Evolutionary conservation across 2,888 invertebrate species (phyloP).

Genomic region (Heliconius aoede): DNA sequence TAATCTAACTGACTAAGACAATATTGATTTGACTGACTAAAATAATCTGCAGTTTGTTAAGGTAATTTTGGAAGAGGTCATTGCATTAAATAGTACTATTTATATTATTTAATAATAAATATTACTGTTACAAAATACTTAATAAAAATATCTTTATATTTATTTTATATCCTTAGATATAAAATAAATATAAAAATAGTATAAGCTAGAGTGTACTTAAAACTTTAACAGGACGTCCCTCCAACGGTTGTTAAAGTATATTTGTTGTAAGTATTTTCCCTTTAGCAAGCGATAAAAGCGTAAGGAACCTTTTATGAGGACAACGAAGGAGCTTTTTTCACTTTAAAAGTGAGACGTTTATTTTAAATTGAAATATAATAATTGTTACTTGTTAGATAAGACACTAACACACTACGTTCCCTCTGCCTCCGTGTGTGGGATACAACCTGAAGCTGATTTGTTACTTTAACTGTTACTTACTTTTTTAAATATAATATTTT

Average conservation of each 20-base stretch:
- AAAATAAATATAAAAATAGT: constrained; percentile 3
- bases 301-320: constrained; percentile 40
- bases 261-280: constrained; percentile 64
- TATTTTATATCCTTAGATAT: too few relatives aligned
- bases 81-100: too few relatives aligned
- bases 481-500: too few relatives aligned
- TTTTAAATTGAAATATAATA: neutral
- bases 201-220: constrained; percentile 28
- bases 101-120: too few relatives aligned
- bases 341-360: constrained; percentile 8
- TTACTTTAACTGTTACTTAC: neutral
- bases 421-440: too few relatives aligned
- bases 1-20: too few relatives aligned
- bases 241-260: constrained; percentile 46
- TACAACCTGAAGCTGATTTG: neutral
- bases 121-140: too few relatives aligned
- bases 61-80: too few relatives aligned
- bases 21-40: too few relatives aligned
- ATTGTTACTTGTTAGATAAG: neutral
- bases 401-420: too few relatives aligned
- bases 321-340: constrained; percentile 1
- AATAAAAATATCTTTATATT: too few relatives aligned
- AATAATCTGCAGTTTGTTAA: too few relatives aligned
- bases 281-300: constrained; percentile 68
- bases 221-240: constrained; percentile 32